phyloP scores from a whole-genome alignment of 2,113 vertebrate genomes.

The Carettochelys insculpta region DNA sequence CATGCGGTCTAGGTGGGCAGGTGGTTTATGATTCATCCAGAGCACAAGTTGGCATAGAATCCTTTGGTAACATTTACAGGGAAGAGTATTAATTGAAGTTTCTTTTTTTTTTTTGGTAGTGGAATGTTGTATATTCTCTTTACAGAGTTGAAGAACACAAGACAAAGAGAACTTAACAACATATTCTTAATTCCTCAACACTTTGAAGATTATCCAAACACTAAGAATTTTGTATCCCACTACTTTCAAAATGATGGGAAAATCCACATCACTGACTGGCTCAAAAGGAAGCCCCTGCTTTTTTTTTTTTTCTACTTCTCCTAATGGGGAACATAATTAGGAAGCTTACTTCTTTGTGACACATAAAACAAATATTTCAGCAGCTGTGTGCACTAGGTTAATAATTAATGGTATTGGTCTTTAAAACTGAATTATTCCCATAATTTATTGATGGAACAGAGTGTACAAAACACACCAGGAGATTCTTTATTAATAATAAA shows the following conservation, averaged over 20 bases:
- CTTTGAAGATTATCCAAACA: background rate
- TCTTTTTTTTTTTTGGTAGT: background rate
- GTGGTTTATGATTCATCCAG: background rate
- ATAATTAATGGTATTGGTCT: background rate
- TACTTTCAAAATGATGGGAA: background rate
- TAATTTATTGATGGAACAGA: background rate
- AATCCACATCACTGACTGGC: background rate
- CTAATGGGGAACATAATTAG: background rate
- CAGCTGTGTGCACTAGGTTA: background rate
- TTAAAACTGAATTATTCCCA: background rate
- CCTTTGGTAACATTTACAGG: slow-evolving; percentile 51
- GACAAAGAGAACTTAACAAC: slow-evolving; percentile 5
- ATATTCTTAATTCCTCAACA: background rate
- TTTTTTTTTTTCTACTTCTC: too few relatives aligned
- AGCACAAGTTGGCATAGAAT: background rate
- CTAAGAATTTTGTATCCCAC: background rate
- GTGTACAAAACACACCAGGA: background rate
- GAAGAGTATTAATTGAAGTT: slow-evolving; percentile 26
- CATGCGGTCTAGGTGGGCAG: background rate
- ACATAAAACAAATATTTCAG: background rate
- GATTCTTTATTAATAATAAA: background rate
- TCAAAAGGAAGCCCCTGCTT: background rate
- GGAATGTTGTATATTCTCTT: background rate
- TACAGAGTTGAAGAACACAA: background rate
- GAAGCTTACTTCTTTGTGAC: background rate